Evolutionary conservation across 2,797 vertebrate genomes (phyloP).

Genomic region (Paedocypris micromegethes): DNA sequence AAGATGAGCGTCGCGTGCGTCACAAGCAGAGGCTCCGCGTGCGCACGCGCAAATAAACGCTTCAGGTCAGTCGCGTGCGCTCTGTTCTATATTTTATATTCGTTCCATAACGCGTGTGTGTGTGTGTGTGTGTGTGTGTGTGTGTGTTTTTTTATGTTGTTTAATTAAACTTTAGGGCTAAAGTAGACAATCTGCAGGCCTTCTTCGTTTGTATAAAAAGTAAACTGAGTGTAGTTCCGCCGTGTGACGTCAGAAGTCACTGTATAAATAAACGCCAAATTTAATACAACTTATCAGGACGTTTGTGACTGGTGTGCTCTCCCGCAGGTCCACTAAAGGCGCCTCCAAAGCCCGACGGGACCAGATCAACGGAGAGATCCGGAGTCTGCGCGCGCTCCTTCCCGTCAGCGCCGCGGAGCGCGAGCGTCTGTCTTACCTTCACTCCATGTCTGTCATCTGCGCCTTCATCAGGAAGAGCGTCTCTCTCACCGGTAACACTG

Average conservation of each 20-base stretch:
- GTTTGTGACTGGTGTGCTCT: conserved; percentile 41
- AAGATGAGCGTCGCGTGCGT: conserved; percentile 5
- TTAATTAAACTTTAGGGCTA: conserved; percentile 45
- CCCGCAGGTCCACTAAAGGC: conserved; percentile 80
- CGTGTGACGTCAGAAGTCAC: too few relatives aligned
- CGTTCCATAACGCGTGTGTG: background rate
- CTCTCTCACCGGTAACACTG: conserved; percentile 55
- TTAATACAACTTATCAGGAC: background rate
- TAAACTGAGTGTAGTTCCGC: background rate
- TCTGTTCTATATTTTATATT: too few relatives aligned
- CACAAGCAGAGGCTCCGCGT: background rate
- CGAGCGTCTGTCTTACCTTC: conserved; percentile 81
- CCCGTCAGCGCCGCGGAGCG: conserved; percentile 69
- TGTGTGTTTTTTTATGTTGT: background rate
- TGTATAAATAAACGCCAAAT: too few relatives aligned
- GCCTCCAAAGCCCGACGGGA: conserved; percentile 84
- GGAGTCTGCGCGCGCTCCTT: conserved; percentile 73
- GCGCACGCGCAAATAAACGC: background rate
- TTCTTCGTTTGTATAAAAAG: too few relatives aligned
- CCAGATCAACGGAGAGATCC: conserved; percentile 80
- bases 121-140: background rate
- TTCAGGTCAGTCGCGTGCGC: conserved; percentile 17
- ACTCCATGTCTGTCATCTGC: conserved; percentile 80
- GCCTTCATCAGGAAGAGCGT: conserved; percentile 69
- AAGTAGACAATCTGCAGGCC: too few relatives aligned